Conservation (phyloP, 2,888 invertebrate genomes). For the Amphipoea lucens region DNA sequence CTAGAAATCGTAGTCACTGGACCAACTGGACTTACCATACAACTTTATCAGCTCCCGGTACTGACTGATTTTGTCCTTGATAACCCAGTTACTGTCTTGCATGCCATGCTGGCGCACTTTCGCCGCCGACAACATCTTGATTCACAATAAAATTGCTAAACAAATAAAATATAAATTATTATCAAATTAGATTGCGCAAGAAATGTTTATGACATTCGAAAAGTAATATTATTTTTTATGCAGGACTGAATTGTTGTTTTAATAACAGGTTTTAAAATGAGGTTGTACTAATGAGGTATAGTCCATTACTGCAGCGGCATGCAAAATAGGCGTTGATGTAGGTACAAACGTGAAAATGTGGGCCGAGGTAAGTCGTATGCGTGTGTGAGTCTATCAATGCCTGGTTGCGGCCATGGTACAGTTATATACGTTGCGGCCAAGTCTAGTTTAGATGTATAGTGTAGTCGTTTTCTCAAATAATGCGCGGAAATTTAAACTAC, state of each 20-base stretch:
- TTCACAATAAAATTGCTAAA: constrained; percentile 27
- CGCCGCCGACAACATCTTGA: constrained; percentile 89
- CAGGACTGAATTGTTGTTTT: background rate
- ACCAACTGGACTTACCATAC: constrained; percentile 87
- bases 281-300: constrained; percentile 16
- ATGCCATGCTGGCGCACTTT: constrained; percentile 91
- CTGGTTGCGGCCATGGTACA: background rate
- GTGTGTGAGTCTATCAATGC: background rate
- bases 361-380: background rate
- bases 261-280: background rate
- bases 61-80: constrained; percentile 92
- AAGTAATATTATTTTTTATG: background rate
- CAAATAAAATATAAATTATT: constrained; percentile 37
- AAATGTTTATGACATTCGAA: constrained; percentile 23
- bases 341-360: background rate
- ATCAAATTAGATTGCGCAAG: background rate
- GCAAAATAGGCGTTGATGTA: background rate
- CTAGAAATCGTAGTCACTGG: background rate
- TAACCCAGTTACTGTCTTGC: constrained; percentile 92
- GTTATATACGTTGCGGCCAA: background rate
- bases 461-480: too few relatives aligned
- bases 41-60: constrained; percentile 92
- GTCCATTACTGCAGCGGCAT: background rate
- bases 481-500: too few relatives aligned
- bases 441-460: background rate